Conservation (phyloP, 2,888 invertebrate genomes). For the Bellardia pandia region DNA sequence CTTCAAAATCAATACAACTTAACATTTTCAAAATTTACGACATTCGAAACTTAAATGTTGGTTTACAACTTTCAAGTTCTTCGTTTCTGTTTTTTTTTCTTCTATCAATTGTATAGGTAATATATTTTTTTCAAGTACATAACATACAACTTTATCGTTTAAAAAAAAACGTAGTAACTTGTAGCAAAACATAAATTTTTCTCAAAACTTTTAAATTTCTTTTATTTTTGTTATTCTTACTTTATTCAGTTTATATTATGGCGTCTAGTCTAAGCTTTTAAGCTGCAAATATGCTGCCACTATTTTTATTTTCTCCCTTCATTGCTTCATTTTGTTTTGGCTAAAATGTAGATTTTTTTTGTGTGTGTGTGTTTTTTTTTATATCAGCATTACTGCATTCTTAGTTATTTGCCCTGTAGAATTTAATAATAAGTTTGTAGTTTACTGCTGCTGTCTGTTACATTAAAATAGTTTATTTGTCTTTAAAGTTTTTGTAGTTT, state of each 20-base stretch:
- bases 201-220: constrained; percentile 50
- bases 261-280: constrained; percentile 70
- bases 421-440: constrained; percentile 32
- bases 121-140: constrained; percentile 25
- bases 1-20: constrained; percentile 8
- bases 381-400: neutral
- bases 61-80: constrained; percentile 51
- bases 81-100: neutral
- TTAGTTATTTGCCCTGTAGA: neutral
- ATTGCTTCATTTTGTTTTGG: constrained; percentile 8
- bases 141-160: constrained; percentile 53
- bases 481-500: constrained; percentile 42
- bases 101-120: no score
- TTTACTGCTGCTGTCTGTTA: constrained; percentile 33
- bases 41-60: constrained; percentile 44
- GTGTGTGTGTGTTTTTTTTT: no score
- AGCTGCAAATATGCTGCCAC: constrained; percentile 54
- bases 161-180: constrained; percentile 5
- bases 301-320: neutral
- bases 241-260: constrained; percentile 38
- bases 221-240: constrained; percentile 23
- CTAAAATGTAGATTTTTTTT: constrained; percentile 39
- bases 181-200: constrained; percentile 37
- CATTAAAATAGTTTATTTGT: constrained; percentile 41
- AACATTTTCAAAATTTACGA: constrained; percentile 9